Percentiles rank a stretch among this genome's conserved stretches.
Evolutionary conservation across 2,797 vertebrate species (phyloP).

Genomic region (Crocodylus rhombifer): DNA sequence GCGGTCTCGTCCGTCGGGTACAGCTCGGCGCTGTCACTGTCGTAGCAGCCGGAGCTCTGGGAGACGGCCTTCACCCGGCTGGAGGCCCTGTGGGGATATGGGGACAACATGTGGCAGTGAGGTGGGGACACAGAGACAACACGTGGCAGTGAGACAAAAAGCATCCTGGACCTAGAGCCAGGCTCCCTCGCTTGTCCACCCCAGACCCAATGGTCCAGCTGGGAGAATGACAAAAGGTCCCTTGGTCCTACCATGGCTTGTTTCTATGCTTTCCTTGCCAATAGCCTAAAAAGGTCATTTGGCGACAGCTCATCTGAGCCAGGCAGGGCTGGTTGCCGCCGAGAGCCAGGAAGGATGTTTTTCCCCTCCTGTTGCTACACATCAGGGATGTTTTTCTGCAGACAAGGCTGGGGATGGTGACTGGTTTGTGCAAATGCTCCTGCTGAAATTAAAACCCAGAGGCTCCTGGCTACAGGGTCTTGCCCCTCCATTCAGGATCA

Average conservation of each 20-base stretch:
- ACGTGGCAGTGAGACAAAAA: too few species aligned
- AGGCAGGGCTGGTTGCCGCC: neutral
- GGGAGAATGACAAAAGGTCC: neutral
- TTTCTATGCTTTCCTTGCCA: neutral
- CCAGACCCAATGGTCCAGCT: neutral
- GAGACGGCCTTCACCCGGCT: constrained; percentile 91
- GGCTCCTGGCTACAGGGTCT: too few species aligned
- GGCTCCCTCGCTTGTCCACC: neutral
- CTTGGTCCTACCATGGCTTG: neutral
- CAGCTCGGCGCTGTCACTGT: constrained; percentile 95
- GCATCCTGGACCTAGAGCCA: neutral
- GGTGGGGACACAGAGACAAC: rapidly evolving
- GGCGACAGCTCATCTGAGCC: neutral
- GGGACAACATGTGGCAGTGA: neutral
- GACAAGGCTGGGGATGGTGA: too few species aligned
- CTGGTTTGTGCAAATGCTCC: too few species aligned
- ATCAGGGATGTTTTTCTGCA: too few species aligned
- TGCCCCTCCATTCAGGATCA: too few species aligned
- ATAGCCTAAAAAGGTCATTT: neutral
- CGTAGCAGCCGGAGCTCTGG: constrained; percentile 94
- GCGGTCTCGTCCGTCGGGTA: constrained; percentile 89
- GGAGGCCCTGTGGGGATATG: constrained; percentile 83
- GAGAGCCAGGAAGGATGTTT: neutral
- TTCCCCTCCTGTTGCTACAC: too few species aligned
- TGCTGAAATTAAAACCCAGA: too few species aligned